Evolutionary conservation across 2,797 vertebrate species (phyloP).

Genomic region (Dermochelys coriacea): DNA sequence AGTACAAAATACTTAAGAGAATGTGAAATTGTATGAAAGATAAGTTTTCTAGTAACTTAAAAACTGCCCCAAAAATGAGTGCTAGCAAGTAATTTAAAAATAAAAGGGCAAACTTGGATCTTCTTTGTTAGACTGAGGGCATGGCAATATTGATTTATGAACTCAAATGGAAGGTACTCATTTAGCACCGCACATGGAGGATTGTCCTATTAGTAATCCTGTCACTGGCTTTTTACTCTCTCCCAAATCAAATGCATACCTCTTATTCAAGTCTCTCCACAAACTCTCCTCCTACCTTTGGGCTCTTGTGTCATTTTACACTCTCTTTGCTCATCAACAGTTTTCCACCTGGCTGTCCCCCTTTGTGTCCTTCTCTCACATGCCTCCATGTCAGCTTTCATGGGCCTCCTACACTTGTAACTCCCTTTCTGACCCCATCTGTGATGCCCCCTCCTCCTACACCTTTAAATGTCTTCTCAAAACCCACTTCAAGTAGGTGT

Average conservation of each 20-base stretch:
- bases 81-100: conserved; percentile 10
- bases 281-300: background rate
- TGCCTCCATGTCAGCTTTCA: background rate
- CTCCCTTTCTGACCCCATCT: background rate
- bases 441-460: background rate
- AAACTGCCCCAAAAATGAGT: conserved; percentile 48
- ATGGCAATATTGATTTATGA: background rate
- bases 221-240: background rate
- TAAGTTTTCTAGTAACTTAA: background rate
- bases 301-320: background rate
- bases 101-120: background rate
- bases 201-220: background rate
- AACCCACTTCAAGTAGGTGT: background rate
- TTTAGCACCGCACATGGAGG: background rate
- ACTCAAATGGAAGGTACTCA: background rate
- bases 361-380: background rate
- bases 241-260: background rate
- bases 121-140: background rate
- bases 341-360: background rate
- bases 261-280: background rate
- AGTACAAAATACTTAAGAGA: conserved; percentile 11
- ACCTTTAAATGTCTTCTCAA: background rate
- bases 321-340: background rate
- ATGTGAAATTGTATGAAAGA: conserved; percentile 28
- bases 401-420: background rate